phyloP scores from a whole-genome alignment of 2,888 invertebrate species.

The Coelinius sp. region DNA sequence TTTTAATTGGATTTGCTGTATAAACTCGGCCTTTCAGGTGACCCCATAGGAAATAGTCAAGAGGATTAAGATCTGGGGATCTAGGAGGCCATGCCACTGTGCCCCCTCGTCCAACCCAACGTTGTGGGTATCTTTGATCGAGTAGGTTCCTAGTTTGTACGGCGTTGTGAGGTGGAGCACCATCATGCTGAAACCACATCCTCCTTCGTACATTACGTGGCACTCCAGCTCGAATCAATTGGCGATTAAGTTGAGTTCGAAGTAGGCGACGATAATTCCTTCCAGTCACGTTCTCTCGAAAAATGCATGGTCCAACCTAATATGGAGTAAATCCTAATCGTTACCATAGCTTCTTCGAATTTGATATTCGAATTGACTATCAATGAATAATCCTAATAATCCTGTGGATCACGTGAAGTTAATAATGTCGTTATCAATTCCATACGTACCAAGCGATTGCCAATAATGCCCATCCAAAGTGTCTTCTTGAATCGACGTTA shows the following conservation, averaged over 20 bases:
- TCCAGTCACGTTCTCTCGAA: background rate
- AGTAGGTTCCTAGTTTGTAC: background rate
- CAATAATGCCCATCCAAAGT: no score
- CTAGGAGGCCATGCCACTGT: background rate
- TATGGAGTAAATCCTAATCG: no score
- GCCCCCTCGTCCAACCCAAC: no score
- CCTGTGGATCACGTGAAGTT: no score
- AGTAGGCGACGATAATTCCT: background rate
- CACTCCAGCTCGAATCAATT: background rate
- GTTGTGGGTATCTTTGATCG: background rate
- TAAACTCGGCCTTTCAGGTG: background rate
- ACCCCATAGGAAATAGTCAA: background rate
- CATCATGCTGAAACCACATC: no score
- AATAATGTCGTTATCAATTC: no score
- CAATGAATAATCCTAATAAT: no score
- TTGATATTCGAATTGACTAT: no score
- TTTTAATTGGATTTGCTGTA: background rate
- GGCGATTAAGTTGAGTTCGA: background rate
- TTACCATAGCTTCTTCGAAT: no score
- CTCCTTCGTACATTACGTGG: background rate
- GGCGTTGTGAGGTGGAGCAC: background rate
- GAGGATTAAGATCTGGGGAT: background rate
- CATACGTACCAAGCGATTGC: no score
- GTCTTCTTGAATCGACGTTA: no score
- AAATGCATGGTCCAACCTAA: no score